Evolutionary conservation across 2,888 invertebrate genomes (phyloP), one percentile per base, ranked within the genome.

Genomic region (Lydus trimaculatus): DNA sequence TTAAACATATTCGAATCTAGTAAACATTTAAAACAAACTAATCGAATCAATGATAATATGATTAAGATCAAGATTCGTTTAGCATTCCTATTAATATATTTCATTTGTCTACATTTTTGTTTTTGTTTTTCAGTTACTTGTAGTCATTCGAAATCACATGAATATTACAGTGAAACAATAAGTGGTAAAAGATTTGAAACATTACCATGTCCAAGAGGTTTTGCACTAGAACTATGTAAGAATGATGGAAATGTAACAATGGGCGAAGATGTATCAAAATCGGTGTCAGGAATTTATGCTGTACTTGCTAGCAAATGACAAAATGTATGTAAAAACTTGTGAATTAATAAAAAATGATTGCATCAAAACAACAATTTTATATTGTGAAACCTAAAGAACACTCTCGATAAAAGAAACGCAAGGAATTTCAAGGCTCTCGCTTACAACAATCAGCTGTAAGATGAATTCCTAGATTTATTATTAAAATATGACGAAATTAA

Each of bases 81-180:
- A 4, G 28, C n/a, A n/a, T n/a, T n/a, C n/a, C n/a, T n/a, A n/a
- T n/a, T n/a, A 28, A 28, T 28, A 4, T 28, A 28, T 28, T 2
- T 28, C n/a, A 28, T 28, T 3, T 28, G 2, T 28, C 28, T 28
- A 28, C 2, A 28, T 28, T 28, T 3, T 28, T 59, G 23, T 28
- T 17, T 23, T 23, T 61, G 0, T 33, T 23, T 73, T 77, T 36
- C 59, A 78, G 78, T 77, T 43, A 65, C 63, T 31, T 79, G 79
- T 71, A 78, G 79, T 43, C 79, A 79, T 61, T 59, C 64, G 1
- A 74, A 69, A 52, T 65, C 78, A 0, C 63, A 72, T n/a, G 72
- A 73, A 43, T 72, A 77, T 48, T 78, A 69, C 66, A 66, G 43
- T 25, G 72, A 72, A 36, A 73, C 78, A 9, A 76, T 78, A 33